Evolutionary conservation across 2,113 vertebrate species (phyloP).

Genomic region (Bostrychus sinensis): DNA sequence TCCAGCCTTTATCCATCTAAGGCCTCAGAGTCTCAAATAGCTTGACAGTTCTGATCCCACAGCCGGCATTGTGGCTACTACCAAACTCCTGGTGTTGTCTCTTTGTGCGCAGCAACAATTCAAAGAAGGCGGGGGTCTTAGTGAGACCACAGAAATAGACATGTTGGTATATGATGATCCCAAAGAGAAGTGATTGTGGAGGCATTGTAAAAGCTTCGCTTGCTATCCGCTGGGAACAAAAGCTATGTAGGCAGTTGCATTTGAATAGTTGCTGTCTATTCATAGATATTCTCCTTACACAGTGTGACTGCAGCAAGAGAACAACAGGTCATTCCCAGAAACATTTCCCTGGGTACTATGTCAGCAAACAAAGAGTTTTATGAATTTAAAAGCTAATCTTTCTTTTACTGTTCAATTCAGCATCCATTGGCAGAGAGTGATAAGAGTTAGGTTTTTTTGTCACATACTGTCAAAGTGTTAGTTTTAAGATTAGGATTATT

Average conservation of each 20-base stretch:
- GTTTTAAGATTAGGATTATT: too few relatives aligned
- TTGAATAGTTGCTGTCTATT: conserved; percentile 34
- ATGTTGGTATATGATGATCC: conserved; percentile 14
- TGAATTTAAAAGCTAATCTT: background rate
- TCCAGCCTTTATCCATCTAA: conserved; percentile 58
- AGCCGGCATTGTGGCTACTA: conserved; percentile 25
- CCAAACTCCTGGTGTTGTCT: conserved; percentile 40
- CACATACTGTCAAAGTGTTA: too few relatives aligned
- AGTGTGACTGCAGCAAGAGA: background rate
- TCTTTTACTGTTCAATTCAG: background rate
- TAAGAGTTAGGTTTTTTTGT: too few relatives aligned
- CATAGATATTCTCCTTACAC: conserved; percentile 21
- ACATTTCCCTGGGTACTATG: background rate
- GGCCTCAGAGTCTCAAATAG: conserved; percentile 65
- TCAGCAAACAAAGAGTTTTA: background rate
- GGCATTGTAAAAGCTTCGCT: conserved; percentile 26
- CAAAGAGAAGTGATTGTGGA: conserved; percentile 12
- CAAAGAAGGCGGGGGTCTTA: conserved; percentile 48
- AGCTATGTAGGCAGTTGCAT: conserved; percentile 28
- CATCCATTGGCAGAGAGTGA: too few relatives aligned
- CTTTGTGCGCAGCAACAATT: conserved; percentile 52
- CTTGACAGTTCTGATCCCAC: conserved; percentile 50
- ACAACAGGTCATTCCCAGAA: background rate
- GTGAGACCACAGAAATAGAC: conserved; percentile 59
- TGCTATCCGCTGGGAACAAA: conserved; percentile 41